phyloP scores from a whole-genome alignment of 1,140 invertebrate species.

The Aphelenchoides fujianensis region DNA sequence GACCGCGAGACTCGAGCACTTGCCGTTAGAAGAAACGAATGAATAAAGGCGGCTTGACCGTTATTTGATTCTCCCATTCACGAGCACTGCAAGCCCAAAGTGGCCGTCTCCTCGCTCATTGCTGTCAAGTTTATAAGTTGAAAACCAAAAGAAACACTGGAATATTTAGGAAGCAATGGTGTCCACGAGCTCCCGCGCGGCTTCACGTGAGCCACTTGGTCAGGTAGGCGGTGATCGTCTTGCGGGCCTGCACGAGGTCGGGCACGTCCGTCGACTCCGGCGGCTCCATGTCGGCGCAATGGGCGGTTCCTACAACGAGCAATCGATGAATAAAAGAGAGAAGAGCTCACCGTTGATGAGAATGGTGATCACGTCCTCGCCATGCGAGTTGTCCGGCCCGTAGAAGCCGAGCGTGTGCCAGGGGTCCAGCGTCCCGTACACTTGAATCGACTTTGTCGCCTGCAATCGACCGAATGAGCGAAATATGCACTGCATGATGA shows the following conservation, averaged over 20 bases:
- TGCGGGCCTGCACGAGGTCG: not conserved
- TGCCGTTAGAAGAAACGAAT: no score
- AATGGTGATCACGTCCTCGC: constrained; percentile 7
- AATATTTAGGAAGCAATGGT: not conserved
- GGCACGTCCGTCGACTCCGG: not conserved
- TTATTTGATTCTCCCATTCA: no score
- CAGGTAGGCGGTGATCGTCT: constrained; percentile 7
- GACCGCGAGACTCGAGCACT: no score
- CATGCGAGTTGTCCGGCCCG: not conserved
- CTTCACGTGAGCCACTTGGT: not conserved
- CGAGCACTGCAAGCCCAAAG: no score
- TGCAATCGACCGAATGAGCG: no score
- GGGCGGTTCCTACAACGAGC: constrained; percentile 4
- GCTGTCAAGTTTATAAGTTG: no score
- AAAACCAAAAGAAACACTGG: no score
- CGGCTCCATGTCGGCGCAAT: constrained; percentile 31
- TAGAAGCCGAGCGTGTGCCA: constrained; percentile 30
- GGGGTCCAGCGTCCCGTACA: constrained; percentile 15
- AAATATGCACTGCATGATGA: no score
- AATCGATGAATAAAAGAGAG: not conserved
- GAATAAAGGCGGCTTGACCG: no score
- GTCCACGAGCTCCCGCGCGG: not conserved
- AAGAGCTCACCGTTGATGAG: constrained; percentile 17
- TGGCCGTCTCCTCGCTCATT: no score
- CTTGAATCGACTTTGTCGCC: constrained; percentile 6